A percentile compares a stretch with the other conserved stretches of the same genome.
These are phyloP conservation scores for Oxystoma pomonae DNA, from an alignment of 2,888 invertebrate species.

Conservation along the genomic window DNA sequence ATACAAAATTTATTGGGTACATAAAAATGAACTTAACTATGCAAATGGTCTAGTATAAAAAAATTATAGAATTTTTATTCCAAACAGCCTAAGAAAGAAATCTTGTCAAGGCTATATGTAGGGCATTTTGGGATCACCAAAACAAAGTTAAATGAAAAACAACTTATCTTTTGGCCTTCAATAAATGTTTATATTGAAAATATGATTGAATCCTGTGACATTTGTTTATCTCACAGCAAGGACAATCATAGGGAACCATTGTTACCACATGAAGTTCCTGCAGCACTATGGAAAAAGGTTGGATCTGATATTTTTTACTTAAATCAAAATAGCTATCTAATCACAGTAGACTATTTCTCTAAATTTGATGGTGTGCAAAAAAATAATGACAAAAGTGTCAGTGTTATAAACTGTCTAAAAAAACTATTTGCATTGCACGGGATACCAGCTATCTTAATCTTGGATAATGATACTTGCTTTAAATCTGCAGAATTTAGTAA, in stretches of 20 bases:
- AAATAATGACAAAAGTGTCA: slow-evolving; percentile 11
- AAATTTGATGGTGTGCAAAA: slow-evolving; percentile 29
- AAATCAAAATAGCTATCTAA: slow-evolving; percentile 19
- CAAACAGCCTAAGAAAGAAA: background rate
- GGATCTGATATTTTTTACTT: slow-evolving; percentile 16
- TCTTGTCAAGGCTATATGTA: background rate
- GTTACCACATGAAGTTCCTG: slow-evolving; percentile 15
- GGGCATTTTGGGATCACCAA: background rate
- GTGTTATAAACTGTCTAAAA: slow-evolving; percentile 11
- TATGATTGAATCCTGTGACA: background rate
- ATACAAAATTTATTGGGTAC: background rate
- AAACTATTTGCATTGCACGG: slow-evolving; percentile 19
- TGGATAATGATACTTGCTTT: slow-evolving; percentile 24
- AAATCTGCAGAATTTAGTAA: slow-evolving; percentile 21
- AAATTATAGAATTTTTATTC: background rate
- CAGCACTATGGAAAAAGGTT: slow-evolving; percentile 23
- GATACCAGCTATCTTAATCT: slow-evolving; percentile 18
- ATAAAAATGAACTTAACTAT: background rate
- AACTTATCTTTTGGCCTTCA: background rate
- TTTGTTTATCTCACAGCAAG: slow-evolving; percentile 7
- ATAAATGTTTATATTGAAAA: background rate
- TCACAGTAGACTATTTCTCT: slow-evolving; percentile 29
- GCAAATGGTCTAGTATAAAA: background rate
- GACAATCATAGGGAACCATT: slow-evolving; percentile 19
- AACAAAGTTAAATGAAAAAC: background rate